Base-by-base conservation (phyloP, 2,888 invertebrate genomes). In the Synanthedon tipuliformis region DNA sequence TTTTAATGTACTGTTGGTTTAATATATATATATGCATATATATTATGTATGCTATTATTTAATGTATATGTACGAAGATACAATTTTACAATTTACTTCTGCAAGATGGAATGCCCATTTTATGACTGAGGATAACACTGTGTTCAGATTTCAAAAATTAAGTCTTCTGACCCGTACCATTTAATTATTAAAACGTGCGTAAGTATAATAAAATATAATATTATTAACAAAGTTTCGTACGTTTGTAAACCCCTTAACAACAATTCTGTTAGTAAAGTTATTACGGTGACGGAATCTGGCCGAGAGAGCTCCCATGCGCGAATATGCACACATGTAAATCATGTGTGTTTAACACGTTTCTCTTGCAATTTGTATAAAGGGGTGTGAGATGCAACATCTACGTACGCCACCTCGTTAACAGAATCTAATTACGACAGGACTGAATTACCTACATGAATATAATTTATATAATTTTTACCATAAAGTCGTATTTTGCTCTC, bases 401-500 rank as follows among this genome's bases (percentile, higher is more conserved):
- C 45, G 45, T 45, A 45, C 45, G 45, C 12, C 45, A 45, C 45
- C 12, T 45, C 45, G 45, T 45, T 45, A 13, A 45, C 45, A 45
- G 13, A 45, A 45, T 45, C 12, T 45, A 7, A 45, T 45, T 45
- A 45, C 45, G 13, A 13, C n/a, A 45, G 15, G 11, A 13, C 45
- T 13, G 45, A 45, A 45, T 45, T 45, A 34, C 3, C 34, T 34
- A 45, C 45, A 45, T 4, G 45, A 45, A 45, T 45, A 45, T 45
- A 45, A n/a, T 45, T 34, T 34, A 8, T 10, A 15, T 45, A 45
- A 13, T 11, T 15, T 45, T 45, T 85, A 96, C 96, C 95, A 75
- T 96, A 95, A 63, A 96, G 88, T 65, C 95, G 90, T 71, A 96
- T 95, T 80, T 92, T 95, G 88, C 95, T 94, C 73, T 96, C 95